Evolutionary conservation across 2,797 vertebrate genomes (phyloP), one percentile per base, ranked within the genome.

Genomic region (Sebastes hubbsi): DNA sequence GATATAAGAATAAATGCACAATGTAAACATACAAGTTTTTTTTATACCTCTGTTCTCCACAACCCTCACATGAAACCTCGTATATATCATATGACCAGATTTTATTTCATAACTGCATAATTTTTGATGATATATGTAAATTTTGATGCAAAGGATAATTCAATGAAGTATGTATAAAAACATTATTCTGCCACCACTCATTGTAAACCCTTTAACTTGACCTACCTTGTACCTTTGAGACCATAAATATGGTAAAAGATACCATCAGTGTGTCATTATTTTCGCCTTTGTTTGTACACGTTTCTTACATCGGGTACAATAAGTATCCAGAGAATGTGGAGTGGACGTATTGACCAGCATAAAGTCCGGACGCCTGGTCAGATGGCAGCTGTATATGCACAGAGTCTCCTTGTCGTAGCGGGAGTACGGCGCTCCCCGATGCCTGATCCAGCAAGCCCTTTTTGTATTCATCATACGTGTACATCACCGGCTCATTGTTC

Each of bases 301-400:
- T 59, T 69, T 56, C 77, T 96, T 97, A 99, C 96, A 99, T 97
- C 49, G 97, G 96, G 95, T 99, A 99, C 92, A 99, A 95, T 95
- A 99, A 96, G 97, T 97, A 98, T 88, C 99, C 99, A 90, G 98
- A 99, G 94, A 99, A 99, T 55, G 97, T 98, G 0, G 98, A 98
- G 85, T 99, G 98, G 85, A 99, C 97, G 0, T 99, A 99, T 72
- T 98, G 97, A 88, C 97, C 97, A 0, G 99, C 98, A 25, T 99
- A 99, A 90, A 99, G 97, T 96, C 99, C 99, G 0, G 98, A 95
- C 0, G 98, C 98, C 94, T 99, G 97, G 89, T 99, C 97, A 0
- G 99, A 99, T 34, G 98, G 99, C 92, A 99, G 96, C 87, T 99
- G 97, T 71, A 99, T 81, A 71, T 98, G 96, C 77, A 99, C 98